phyloP scores from a whole-genome alignment of 2,797 vertebrate genomes.

The Petrocephalus sullivani region DNA sequence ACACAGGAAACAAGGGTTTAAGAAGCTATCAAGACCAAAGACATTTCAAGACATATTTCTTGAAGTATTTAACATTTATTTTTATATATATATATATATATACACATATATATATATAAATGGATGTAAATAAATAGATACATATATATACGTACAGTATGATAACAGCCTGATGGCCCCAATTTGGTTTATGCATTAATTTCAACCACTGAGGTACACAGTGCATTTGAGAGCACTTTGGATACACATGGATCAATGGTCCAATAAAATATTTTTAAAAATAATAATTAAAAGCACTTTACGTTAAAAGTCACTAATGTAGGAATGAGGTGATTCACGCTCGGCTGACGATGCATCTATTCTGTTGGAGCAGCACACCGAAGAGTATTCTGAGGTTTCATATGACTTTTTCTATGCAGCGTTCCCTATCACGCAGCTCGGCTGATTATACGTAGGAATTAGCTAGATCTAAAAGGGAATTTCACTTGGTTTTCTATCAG shows the following conservation, averaged over 20 bases:
- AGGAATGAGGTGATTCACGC: not conserved
- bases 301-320: conserved; percentile 4
- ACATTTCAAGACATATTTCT: not conserved
- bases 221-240: not conserved
- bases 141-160: conserved; percentile 9
- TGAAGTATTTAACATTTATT: not conserved
- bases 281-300: conserved; percentile 5
- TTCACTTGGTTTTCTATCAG: conserved; percentile 5
- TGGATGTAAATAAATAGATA: conserved; percentile 17
- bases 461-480: conserved; percentile 13
- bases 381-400: not conserved
- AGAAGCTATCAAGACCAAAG: not conserved
- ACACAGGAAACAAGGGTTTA: not conserved
- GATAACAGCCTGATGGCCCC: not conserved
- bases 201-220: conserved; percentile 1
- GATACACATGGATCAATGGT: not conserved
- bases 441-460: not conserved
- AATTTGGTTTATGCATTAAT: conserved; percentile 2
- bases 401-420: not conserved
- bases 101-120: conserved; percentile 9
- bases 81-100: not conserved
- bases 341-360: not conserved
- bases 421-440: not conserved
- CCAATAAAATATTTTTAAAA: not conserved
- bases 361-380: not conserved